Conservation (phyloP, 2,797 vertebrate genomes). For the Synanceia verrucosa region DNA sequence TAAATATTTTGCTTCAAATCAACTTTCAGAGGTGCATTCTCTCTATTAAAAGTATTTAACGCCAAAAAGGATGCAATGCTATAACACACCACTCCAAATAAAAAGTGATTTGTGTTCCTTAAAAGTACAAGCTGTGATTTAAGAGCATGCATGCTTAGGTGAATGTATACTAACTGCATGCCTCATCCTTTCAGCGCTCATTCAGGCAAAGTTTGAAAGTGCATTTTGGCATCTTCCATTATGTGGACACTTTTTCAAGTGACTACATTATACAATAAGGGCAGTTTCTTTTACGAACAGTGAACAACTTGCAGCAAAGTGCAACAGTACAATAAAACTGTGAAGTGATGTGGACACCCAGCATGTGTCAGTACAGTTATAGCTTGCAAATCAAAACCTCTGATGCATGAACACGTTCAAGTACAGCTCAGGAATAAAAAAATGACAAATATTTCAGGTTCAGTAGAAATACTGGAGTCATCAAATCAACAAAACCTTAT, state of each 20-base stretch:
- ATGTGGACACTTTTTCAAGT: constrained; percentile 41
- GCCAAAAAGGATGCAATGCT: constrained; percentile 49
- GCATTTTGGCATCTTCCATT: constrained; percentile 58
- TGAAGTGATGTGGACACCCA: constrained; percentile 21
- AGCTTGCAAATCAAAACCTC: constrained; percentile 51
- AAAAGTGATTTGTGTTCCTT: constrained; percentile 17
- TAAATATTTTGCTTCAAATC: constrained; percentile 20
- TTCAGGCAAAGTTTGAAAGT: constrained; percentile 47
- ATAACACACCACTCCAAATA: constrained; percentile 30
- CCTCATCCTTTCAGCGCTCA: constrained; percentile 49
- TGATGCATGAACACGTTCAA: constrained; percentile 51
- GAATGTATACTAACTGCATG: constrained; percentile 25
- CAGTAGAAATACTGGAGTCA: constrained; percentile 29
- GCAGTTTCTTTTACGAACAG: constrained; percentile 20
- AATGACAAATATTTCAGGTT: constrained; percentile 46
- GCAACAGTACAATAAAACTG: constrained; percentile 25
- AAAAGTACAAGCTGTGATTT: constrained; percentile 46
- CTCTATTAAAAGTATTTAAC: constrained; percentile 27
- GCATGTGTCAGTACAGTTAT: constrained; percentile 41
- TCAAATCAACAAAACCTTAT: constrained; percentile 18
- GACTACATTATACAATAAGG: constrained; percentile 41
- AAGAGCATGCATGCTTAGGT: constrained; percentile 49
- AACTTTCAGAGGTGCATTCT: constrained; percentile 36
- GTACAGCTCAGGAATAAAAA: constrained; percentile 69
- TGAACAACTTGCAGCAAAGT: constrained; percentile 43